phyloP scores from a whole-genome alignment of 2,888 invertebrate genomes.

The Stenurella melanura region DNA sequence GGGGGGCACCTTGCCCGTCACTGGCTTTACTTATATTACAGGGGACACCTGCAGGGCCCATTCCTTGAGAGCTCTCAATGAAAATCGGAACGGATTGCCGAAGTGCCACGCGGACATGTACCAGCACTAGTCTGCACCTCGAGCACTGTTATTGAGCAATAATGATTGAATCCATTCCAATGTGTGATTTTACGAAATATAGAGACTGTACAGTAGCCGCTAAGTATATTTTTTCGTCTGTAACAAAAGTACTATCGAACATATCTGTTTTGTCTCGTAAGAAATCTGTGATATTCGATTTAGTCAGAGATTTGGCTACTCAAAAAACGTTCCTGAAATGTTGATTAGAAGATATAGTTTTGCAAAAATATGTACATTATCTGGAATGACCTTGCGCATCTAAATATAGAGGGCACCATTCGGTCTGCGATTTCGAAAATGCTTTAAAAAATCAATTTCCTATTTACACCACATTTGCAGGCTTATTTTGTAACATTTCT shows the following conservation, averaged over 20 bases:
- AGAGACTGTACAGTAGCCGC: slow-evolving; percentile 71
- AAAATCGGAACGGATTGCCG: slow-evolving; percentile 68
- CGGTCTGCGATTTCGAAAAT: no score
- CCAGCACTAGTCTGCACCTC: slow-evolving; percentile 64
- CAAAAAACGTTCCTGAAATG: no score
- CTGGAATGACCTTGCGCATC: no score
- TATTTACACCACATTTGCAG: no score
- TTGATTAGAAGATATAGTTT: no score
- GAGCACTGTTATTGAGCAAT: slow-evolving; percentile 62
- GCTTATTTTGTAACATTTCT: no score
- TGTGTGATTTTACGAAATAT: slow-evolving; percentile 70
- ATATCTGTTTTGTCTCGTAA: slow-evolving; percentile 55
- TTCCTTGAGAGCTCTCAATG: slow-evolving; percentile 70
- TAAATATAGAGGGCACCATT: no score
- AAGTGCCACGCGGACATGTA: slow-evolving; percentile 67
- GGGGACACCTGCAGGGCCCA: slow-evolving; percentile 78
- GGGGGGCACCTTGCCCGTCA: slow-evolving; percentile 81
- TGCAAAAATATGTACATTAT: no score
- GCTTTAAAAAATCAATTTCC: no score
- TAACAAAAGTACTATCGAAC: slow-evolving; percentile 34
- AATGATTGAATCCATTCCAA: slow-evolving; percentile 73
- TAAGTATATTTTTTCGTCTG: slow-evolving; percentile 65
- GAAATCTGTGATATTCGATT: slow-evolving; percentile 56
- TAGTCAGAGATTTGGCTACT: no score
- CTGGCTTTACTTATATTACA: slow-evolving; percentile 86